These are phyloP conservation scores for Proisotoma minuta DNA, from an alignment of 2,888 invertebrate species.

Conservation along the genomic window DNA sequence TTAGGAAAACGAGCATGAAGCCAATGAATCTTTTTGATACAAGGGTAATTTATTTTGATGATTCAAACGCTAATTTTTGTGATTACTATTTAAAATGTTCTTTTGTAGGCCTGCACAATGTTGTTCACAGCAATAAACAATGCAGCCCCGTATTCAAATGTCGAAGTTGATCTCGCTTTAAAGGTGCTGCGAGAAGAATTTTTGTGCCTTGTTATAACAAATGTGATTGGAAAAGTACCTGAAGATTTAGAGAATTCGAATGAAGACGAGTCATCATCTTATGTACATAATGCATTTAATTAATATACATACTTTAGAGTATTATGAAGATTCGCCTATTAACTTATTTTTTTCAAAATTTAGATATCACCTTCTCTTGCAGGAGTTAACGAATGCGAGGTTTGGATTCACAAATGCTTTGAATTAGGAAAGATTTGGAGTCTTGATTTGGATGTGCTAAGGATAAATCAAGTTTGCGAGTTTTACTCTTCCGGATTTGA, in stretches of 20 bases:
- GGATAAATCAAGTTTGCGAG: constrained; percentile 69
- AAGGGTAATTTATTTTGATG: constrained; percentile 52
- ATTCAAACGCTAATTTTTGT: neutral
- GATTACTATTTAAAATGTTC: neutral
- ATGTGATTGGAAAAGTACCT: constrained; percentile 67
- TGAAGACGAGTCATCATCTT: constrained; percentile 3
- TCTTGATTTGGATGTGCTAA: constrained; percentile 66
- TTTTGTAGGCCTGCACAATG: constrained; percentile 48
- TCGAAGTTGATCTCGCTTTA: constrained; percentile 61
- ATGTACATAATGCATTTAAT: neutral
- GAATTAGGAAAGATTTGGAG: constrained; percentile 68
- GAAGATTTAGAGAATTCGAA: constrained; percentile 39
- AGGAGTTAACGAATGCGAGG: constrained; percentile 54
- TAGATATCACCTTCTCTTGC: constrained; percentile 35
- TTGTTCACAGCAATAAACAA: constrained; percentile 54
- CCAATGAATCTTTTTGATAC: constrained; percentile 68
- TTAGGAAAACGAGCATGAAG: constrained; percentile 68
- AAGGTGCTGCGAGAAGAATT: constrained; percentile 66
- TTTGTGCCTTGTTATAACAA: constrained; percentile 66
- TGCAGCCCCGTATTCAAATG: constrained; percentile 40
- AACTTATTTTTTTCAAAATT: neutral
- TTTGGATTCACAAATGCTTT: constrained; percentile 69
- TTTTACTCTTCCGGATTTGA: constrained; percentile 60
- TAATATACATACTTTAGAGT: neutral
- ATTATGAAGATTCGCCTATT: neutral